These are phyloP conservation scores for Parasteatoda tepidariorum DNA, from an alignment of 1,140 invertebrate species.

Conservation along the genomic window DNA sequence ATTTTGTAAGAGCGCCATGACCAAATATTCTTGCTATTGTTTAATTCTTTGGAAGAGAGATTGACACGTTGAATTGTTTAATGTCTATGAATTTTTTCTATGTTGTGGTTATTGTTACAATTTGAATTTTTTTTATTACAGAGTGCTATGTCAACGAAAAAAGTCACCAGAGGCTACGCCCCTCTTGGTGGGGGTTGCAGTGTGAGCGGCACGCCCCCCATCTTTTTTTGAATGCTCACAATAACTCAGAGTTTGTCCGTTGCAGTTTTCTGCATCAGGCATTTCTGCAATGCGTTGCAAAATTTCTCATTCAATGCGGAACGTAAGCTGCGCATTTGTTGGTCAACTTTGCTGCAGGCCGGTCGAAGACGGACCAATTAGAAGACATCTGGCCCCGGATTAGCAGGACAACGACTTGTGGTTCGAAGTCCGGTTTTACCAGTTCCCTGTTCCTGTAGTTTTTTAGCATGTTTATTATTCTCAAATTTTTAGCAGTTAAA, in stretches of 20 bases:
- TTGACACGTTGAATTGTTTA: too few relatives aligned
- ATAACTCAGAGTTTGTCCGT: neutral
- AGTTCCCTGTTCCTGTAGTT: constrained; percentile 8
- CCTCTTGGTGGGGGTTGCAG: constrained; percentile 41
- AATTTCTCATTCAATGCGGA: neutral
- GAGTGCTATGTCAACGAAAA: constrained; percentile 25
- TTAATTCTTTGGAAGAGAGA: too few relatives aligned
- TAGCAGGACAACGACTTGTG: neutral
- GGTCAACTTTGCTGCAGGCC: neutral
- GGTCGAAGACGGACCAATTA: constrained; percentile 21
- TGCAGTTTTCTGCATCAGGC: constrained; percentile 7
- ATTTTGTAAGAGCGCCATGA: too few relatives aligned
- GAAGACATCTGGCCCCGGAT: neutral
- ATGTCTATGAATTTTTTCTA: too few relatives aligned
- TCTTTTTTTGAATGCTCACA: constrained; percentile 19
- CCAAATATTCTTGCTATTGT: too few relatives aligned
- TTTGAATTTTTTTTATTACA: constrained; percentile 24
- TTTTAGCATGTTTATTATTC: constrained; percentile 11
- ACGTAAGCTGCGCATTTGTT: neutral
- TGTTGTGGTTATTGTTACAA: too few relatives aligned
- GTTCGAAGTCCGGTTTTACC: neutral
- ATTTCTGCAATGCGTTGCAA: neutral
- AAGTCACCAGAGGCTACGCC: neutral
- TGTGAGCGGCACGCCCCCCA: constrained; percentile 48
- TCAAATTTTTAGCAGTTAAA: too few relatives aligned